phyloP scores from a whole-genome alignment of 2,797 vertebrate species.

The Nannoperca australis region DNA sequence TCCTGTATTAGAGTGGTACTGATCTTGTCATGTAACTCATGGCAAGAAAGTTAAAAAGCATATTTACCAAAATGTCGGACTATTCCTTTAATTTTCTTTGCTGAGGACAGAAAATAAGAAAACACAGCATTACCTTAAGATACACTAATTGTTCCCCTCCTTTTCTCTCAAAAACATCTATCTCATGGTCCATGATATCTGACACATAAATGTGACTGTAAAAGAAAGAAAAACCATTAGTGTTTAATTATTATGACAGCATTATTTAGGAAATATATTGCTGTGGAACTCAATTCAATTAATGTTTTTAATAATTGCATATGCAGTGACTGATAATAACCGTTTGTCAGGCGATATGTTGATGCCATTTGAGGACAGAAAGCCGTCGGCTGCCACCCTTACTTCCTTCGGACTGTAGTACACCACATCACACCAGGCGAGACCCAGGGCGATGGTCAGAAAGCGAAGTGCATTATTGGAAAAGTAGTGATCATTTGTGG shows the following conservation, averaged over 20 bases:
- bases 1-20: not conserved
- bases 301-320: not conserved
- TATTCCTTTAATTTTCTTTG: not conserved
- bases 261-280: not conserved
- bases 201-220: constrained; percentile 80
- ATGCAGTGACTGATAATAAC: constrained; percentile 65
- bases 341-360: constrained; percentile 89
- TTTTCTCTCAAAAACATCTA: constrained; percentile 76
- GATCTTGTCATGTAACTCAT: no score
- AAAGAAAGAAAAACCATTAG: not conserved
- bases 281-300: not conserved
- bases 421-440: constrained; percentile 86
- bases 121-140: constrained; percentile 74
- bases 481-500: constrained; percentile 90
- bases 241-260: not conserved
- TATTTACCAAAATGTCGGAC: constrained; percentile 2
- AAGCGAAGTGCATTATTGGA: not conserved
- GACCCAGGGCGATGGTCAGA: constrained; percentile 72
- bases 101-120: not conserved
- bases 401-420: constrained; percentile 91
- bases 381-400: constrained; percentile 86
- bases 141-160: constrained; percentile 64
- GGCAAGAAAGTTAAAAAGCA: no score
- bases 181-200: constrained; percentile 68
- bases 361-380: constrained; percentile 89